Evolutionary conservation across 2,797 vertebrate genomes (phyloP), one percentile per base, ranked within the genome.

Genomic region (Neosalanx taihuensis): DNA sequence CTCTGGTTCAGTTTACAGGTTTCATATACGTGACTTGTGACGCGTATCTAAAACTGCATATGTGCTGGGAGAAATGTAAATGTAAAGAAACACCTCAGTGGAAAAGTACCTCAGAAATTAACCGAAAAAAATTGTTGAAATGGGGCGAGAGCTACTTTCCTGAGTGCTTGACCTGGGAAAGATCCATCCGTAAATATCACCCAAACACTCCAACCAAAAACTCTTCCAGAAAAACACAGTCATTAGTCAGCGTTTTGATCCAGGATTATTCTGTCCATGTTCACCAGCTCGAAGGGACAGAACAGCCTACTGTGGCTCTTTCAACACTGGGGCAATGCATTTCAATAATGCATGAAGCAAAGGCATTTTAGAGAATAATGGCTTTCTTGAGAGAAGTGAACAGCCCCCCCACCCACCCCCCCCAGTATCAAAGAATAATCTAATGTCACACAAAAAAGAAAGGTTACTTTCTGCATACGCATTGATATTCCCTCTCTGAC

Each of bases 401-500:
- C 51, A 69, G 60, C 26, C 65, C 71, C 68, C 18, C 66, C 67
- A 61, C 57, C 76, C 46, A 57, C 26, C 26, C 41, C 71, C 63
- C 72, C 72, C 73, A 69, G 81, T 87, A 90, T 88, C 85, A 91
- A 85, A 89, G 84, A 90, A 80, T 86, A 86, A 91, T 92, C 86
- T 90, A 88, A 92, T 91, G 89, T 91, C 91, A 91, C 79, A 84
- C 85, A 81, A 85, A 82, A 85, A 86, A 78, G 87, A 91, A 92
- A 92, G 91, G 90, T 92, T 92, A 89, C 79, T 86, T 83, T 88
- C 89, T 86, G 88, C 88, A 90, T 88, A 90, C 79, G 66, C 88
- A 85, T 87, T 89, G 83, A 87, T 90, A 89, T 90, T 90, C 87
- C 89, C 84, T 77, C 85, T 81, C 82, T 92, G 88, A 91, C 90